Evolutionary conservation across 2,888 invertebrate genomes (phyloP), one percentile per base, ranked within the genome.

Genomic region (Erebia epiphron): DNA sequence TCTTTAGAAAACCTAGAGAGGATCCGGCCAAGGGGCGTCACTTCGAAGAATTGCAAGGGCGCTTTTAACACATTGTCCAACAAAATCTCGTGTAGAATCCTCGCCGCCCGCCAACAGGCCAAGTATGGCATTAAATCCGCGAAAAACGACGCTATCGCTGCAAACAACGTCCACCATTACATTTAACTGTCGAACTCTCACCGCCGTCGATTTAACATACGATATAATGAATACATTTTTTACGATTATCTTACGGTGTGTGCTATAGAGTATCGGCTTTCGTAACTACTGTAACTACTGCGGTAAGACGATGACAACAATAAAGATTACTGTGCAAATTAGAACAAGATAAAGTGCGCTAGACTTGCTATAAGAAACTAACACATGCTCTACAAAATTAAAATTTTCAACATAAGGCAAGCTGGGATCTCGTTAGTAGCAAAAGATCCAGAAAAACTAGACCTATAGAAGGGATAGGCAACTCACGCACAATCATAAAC

Each of bases 11-110:
- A 96, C 86, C 96, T 94, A 91, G 95, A 84, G 72, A 97, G 92
- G 79, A 97, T 95, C 78, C 97, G 94, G 85, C 97, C 97, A 76
- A 95, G 79, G 60, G 97, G 97, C 69, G 97, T 97, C 79, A 95
- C 95, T 88, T 97, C 97, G 91, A 96, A 97, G 92, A 97, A 95
- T 83, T 95, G 94, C 92, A 96, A 94, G 69, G 97, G 96, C 81
- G 95, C 94, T 82, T 94, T 94, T 77, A 97, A 84, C 76, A 96
- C 94, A 82, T 94, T 94, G 69, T 83, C 80, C 82, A 97, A 89
- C 85, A 97, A 89, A 63, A 86, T 83, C 75, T 86, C 84, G 91
- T 96, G 96, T 83, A 96, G 90, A 67, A 89, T 82, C 81, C 84
- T 86, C 80, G 97, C 96, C 78, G 97, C 97, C 77, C 93, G 91